Conservation (phyloP, 2,113 vertebrate genomes). For the Electrona antarctica region DNA sequence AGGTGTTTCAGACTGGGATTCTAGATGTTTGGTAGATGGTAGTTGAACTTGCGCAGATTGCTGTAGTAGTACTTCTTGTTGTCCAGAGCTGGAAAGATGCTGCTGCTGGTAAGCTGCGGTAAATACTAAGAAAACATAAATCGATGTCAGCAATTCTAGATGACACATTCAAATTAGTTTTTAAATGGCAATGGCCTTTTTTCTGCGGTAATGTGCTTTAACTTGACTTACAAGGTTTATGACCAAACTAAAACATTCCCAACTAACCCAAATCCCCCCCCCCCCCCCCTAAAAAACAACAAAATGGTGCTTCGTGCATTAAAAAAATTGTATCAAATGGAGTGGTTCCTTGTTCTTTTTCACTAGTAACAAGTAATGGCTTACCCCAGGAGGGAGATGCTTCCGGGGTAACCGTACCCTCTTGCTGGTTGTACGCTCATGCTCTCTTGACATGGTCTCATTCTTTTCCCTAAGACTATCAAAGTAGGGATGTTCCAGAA, state of each 20-base stretch:
- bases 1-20: neutral
- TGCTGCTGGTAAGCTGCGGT: constrained; percentile 88
- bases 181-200: too few relatives aligned
- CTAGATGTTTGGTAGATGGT: constrained; percentile 93
- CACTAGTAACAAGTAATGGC: neutral
- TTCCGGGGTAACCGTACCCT: constrained; percentile 75
- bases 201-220: too few relatives aligned
- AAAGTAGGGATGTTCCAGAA: constrained; percentile 90
- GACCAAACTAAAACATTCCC: neutral
- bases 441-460: constrained; percentile 71
- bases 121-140: constrained; percentile 77
- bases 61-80: constrained; percentile 85
- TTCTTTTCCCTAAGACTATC: constrained; percentile 81
- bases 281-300: too few relatives aligned
- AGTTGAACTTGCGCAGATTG: constrained; percentile 86
- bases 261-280: too few relatives aligned
- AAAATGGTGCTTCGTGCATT: neutral
- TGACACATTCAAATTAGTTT: too few relatives aligned
- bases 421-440: constrained; percentile 73
- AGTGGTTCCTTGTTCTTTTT: neutral
- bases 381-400: constrained; percentile 85
- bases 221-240: neutral
- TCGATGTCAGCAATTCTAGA: neutral
- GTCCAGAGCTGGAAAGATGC: constrained; percentile 86
- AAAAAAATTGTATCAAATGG: neutral